phyloP scores from a whole-genome alignment of 1,140 invertebrate genomes.

The Listronotus oregonensis region DNA sequence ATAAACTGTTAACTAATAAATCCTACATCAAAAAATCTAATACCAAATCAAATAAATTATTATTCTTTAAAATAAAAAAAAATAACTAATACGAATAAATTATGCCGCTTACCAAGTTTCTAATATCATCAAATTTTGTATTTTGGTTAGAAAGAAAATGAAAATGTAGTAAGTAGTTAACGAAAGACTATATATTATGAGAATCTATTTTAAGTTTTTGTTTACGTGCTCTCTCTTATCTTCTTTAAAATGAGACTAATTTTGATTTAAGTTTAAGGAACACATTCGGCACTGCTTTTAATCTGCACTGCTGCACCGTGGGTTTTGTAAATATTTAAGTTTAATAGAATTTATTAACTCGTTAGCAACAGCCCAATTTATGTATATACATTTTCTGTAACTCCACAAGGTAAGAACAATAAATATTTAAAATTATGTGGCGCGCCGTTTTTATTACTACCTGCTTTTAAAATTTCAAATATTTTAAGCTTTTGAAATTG shows the following conservation, averaged over 20 bases:
- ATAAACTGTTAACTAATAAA: too few species aligned
- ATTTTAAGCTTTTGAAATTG: too few species aligned
- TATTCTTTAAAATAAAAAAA: too few species aligned
- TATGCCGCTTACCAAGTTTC: too few species aligned
- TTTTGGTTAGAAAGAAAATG: slow-evolving; percentile 11
- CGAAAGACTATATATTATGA: slow-evolving; percentile 13
- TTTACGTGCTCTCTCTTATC: slow-evolving; percentile 20
- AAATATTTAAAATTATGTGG: slow-evolving; percentile 25
- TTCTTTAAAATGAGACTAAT: slow-evolving; percentile 25
- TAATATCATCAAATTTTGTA: too few species aligned
- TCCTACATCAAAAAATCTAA: too few species aligned
- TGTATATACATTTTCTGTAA: slow-evolving; percentile 27
- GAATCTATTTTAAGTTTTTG: slow-evolving; percentile 23
- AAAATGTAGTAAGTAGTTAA: slow-evolving; percentile 21
- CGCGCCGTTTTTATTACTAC: slow-evolving; percentile 9
- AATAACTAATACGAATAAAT: too few species aligned
- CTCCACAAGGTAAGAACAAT: slow-evolving; percentile 17
- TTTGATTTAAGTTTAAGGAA: slow-evolving; percentile 28
- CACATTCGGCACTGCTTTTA: slow-evolving; percentile 21
- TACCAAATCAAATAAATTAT: too few species aligned
- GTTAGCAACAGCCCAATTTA: slow-evolving; percentile 24
- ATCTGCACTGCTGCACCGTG: slow-evolving; percentile 12
- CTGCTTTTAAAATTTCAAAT: not conserved
- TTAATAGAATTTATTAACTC: slow-evolving; percentile 33
- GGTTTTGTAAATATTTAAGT: slow-evolving; percentile 27